These are phyloP conservation scores for Dryoscopus gambensis DNA, from an alignment of 2,113 vertebrate species.

Conservation along the genomic window DNA sequence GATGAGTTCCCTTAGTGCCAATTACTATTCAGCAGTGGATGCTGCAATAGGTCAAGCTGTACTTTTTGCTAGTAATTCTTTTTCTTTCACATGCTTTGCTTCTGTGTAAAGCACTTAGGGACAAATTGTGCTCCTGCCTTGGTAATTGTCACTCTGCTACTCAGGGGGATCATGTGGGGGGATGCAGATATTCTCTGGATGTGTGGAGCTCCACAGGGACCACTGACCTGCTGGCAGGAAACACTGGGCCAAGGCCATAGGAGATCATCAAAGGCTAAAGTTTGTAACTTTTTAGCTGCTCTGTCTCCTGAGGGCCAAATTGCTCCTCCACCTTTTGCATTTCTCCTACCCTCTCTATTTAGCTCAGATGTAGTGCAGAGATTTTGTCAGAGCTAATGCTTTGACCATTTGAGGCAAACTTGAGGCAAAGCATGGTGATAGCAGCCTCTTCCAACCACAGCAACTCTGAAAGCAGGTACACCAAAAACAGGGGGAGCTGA, in stretches of 20 bases:
- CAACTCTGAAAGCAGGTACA: neutral
- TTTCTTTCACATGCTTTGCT: neutral
- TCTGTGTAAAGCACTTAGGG: neutral
- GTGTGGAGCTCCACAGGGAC: neutral
- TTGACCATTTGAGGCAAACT: neutral
- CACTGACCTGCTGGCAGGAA: neutral
- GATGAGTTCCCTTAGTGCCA: conserved; percentile 10
- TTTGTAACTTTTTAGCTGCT: neutral
- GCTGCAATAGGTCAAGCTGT: conserved; percentile 45
- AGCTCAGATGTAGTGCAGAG: neutral
- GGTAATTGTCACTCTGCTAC: neutral
- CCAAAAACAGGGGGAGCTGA: neutral
- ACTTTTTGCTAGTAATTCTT: neutral
- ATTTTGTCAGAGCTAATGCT: neutral
- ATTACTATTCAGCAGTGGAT: conserved; percentile 10
- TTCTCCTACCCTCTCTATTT: neutral
- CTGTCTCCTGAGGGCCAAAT: neutral
- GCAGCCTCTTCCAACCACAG: neutral
- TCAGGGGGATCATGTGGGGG: rapidly evolving
- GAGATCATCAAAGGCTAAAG: neutral
- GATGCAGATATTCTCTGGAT: neutral
- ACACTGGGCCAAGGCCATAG: neutral
- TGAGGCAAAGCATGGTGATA: rapidly evolving
- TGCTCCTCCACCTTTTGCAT: neutral
- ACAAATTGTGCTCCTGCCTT: conserved; percentile 1